phyloP scores from a whole-genome alignment of 2,888 invertebrate genomes.

The Gastrophysa polygoni region DNA sequence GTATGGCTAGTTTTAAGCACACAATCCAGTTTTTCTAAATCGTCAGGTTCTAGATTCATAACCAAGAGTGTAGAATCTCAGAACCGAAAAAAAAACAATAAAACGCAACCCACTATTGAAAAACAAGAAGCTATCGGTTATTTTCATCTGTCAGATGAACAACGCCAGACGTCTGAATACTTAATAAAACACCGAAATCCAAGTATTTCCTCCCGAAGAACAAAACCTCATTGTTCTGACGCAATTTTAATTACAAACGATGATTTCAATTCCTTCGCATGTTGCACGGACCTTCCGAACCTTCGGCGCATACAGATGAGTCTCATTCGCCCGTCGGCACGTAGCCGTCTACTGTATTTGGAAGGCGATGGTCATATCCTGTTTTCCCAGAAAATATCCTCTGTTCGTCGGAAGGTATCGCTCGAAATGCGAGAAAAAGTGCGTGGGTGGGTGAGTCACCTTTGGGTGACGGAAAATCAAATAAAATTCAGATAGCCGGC shows the following conservation, averaged over 20 bases:
- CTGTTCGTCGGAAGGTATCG: background rate
- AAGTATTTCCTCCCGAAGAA: background rate
- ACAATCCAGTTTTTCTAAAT: no score
- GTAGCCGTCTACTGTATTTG: conserved; percentile 31
- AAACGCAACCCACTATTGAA: no score
- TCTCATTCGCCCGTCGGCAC: conserved; percentile 32
- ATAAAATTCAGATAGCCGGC: no score
- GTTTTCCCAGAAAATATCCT: conserved; percentile 2
- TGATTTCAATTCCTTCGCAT: background rate
- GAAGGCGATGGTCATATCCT: conserved; percentile 24
- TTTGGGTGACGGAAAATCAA: no score
- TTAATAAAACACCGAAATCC: background rate
- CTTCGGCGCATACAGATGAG: conserved; percentile 25
- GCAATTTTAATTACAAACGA: conserved; percentile 5
- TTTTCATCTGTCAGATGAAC: no score
- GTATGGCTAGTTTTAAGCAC: no score
- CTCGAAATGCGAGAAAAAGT: no score
- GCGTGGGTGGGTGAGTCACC: no score
- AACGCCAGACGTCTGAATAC: background rate
- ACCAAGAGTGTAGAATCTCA: no score
- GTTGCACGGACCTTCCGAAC: background rate
- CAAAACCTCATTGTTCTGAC: conserved; percentile 1
- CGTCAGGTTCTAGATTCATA: no score
- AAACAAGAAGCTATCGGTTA: no score
- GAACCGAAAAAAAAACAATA: no score